A percentile compares a stretch with the other conserved stretches of the same genome.
These are phyloP conservation scores for Thera obeliscata DNA, from an alignment of 2,888 invertebrate species.

Conservation along the genomic window DNA sequence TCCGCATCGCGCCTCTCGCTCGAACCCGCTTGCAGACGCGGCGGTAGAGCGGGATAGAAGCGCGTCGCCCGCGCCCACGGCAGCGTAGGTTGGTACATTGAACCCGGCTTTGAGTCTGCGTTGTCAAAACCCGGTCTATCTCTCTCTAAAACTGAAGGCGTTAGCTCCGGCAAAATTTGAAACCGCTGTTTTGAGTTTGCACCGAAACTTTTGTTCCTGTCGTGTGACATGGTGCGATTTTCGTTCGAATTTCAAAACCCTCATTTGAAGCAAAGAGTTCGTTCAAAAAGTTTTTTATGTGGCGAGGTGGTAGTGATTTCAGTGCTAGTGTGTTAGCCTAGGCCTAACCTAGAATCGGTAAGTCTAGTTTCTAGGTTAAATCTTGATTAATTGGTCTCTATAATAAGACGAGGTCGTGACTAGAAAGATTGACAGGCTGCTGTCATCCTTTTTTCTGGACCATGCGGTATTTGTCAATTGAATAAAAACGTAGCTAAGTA, in stretches of 20 bases:
- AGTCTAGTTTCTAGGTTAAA: slow-evolving; percentile 21
- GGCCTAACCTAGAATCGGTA: slow-evolving; percentile 21
- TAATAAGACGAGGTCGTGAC: slow-evolving; percentile 8
- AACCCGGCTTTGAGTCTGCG: slow-evolving; percentile 65
- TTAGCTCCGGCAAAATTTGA: slow-evolving; percentile 47
- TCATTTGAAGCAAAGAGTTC: not conserved
- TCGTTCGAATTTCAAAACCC: slow-evolving; percentile 43
- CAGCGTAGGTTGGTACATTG: slow-evolving; percentile 77
- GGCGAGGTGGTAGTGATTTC: not conserved
- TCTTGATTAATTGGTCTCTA: slow-evolving; percentile 6
- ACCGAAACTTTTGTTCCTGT: slow-evolving; percentile 39
- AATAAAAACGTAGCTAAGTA: not conserved
- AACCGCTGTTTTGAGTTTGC: slow-evolving; percentile 51
- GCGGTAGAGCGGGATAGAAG: slow-evolving; percentile 55
- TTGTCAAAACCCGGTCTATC: slow-evolving; percentile 59
- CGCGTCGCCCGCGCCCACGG: slow-evolving; percentile 75
- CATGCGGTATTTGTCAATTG: slow-evolving; percentile 14
- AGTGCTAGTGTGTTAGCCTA: slow-evolving; percentile 1
- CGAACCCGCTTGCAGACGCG: slow-evolving; percentile 40
- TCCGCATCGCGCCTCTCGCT: slow-evolving; percentile 58
- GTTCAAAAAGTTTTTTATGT: not conserved
- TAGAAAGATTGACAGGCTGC: slow-evolving; percentile 6
- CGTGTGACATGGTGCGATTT: slow-evolving; percentile 40
- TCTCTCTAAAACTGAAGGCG: slow-evolving; percentile 59
- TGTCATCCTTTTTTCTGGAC: slow-evolving; percentile 15